Evolutionary conservation across 2,888 invertebrate species (phyloP), one percentile per base, ranked within the genome.

Genomic region (Morpho helenor): DNA sequence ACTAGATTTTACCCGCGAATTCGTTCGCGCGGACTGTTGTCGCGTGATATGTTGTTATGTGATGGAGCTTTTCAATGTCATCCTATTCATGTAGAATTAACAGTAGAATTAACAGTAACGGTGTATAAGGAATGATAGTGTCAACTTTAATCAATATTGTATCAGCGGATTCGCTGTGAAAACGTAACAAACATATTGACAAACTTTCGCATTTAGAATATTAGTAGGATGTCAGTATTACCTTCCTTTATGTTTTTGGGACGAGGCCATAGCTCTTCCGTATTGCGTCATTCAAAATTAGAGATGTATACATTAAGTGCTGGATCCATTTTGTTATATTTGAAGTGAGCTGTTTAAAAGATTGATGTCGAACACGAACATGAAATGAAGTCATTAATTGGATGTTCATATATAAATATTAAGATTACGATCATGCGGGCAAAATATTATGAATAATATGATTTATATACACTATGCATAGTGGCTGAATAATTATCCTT

Each of bases 201-300:
- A 16, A 16, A 16, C 16, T 16, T 16, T 16, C 16, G 16, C 16
- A 16, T 16, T 16, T 16, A 1, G 1, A 16, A 16, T 16, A 16
- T 16, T 16, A 16, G 16, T 16, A 16, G 31, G 3, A 8, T 54
- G 49, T 52, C 56, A 54, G 48, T 49, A 56, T 49, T 62, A 58
- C 43, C 60, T 65, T 62, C 66, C 66, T 63, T 52, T 51, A 60
- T 53, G 48, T 50, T 57, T 59, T 52, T 44, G 47, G 50, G 44
- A 56, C 63, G 61, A 66, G 66, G 65, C 54, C 65, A 39, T 42
- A 31, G 39, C 40, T 49, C 60, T 64, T 66, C 66, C 64, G 64
- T 59, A 53, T 59, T 59, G 50, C 59, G 59, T 64, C 62, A 60
- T 54, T 53, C 44, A 52, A 52, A 49, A 56, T 61, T 54, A 55